Percentiles rank a stretch among this genome's conserved stretches.
phyloP scores from a whole-genome alignment of 1,140 invertebrate genomes.

The Nephotettix cincticeps region DNA sequence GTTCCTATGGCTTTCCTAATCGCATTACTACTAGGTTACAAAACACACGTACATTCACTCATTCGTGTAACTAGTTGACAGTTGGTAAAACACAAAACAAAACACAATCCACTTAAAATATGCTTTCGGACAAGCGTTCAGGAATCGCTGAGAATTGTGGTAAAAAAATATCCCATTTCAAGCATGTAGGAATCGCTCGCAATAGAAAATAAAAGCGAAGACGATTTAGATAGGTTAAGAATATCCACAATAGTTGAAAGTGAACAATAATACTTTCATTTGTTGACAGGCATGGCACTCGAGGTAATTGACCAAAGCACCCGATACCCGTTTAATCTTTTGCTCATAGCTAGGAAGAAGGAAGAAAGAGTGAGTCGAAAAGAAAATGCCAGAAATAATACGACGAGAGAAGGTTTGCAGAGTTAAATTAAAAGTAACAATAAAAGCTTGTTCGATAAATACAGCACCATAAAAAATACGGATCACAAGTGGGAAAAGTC shows the following conservation, averaged over 20 bases:
- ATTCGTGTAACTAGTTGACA: neutral
- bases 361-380: neutral
- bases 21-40: constrained; percentile 4
- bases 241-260: neutral
- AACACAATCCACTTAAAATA: too few species aligned
- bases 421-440: neutral
- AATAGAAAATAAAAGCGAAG: neutral
- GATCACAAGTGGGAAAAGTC: neutral
- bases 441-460: neutral
- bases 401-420: neutral
- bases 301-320: neutral
- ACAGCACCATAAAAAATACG: constrained; percentile 3
- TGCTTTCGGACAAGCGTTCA: too few species aligned
- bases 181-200: too few species aligned
- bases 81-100: too few species aligned
- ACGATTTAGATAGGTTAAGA: neutral
- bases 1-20: neutral
- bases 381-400: neutral
- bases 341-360: neutral
- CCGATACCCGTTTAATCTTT: neutral
- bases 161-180: too few species aligned
- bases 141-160: too few species aligned
- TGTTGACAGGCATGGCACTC: neutral
- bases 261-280: neutral
- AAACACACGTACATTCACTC: neutral